These are phyloP conservation scores for Leptinotarsa defecta DNA, from an alignment of 1,140 invertebrate species.

Conservation along the genomic window DNA sequence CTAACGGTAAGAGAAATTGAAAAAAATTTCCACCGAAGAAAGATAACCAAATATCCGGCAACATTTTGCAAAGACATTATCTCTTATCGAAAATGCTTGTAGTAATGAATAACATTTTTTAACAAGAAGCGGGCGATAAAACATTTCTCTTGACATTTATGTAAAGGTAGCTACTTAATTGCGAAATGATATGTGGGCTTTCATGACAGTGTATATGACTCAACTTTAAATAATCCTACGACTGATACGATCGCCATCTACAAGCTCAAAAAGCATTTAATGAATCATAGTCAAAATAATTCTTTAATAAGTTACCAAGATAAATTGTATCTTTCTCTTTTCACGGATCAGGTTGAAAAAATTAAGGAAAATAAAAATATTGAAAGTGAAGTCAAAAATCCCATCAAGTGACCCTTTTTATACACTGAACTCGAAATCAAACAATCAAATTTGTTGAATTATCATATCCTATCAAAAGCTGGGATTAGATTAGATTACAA, in stretches of 20 bases:
- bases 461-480: too few species aligned
- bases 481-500: too few species aligned
- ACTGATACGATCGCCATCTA: background rate
- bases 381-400: too few species aligned
- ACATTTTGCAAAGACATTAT: background rate
- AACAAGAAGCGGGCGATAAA: background rate
- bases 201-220: background rate
- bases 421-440: too few species aligned
- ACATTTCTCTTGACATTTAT: constrained; percentile 6
- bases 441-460: too few species aligned
- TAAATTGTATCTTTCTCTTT: too few species aligned
- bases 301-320: too few species aligned
- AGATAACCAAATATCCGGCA: background rate
- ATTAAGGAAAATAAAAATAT: too few species aligned
- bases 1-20: background rate
- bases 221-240: background rate
- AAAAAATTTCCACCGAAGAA: background rate
- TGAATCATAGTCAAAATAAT: too few species aligned
- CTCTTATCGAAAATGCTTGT: background rate
- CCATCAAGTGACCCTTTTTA: too few species aligned
- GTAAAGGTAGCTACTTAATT: background rate
- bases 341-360: too few species aligned
- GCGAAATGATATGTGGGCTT: constrained; percentile 5
- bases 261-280: too few species aligned
- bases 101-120: background rate